phyloP scores from a whole-genome alignment of 2,113 vertebrate species.

The rat (Rattus norvegicus) region DNA sequence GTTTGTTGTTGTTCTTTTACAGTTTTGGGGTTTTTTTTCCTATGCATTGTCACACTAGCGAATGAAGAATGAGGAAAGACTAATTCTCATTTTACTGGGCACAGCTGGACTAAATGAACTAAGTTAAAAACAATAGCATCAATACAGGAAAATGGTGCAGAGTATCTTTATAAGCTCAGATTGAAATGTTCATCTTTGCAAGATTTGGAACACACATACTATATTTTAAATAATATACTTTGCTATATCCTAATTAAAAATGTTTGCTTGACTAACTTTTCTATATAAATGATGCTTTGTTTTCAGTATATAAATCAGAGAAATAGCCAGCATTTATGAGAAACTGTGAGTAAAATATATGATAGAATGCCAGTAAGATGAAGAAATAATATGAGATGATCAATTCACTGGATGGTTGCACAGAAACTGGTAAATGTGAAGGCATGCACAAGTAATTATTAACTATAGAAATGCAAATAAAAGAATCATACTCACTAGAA shows the following conservation, averaged over 20 bases:
- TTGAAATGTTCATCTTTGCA: background rate
- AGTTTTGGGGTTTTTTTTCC: too few species aligned
- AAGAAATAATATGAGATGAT: background rate
- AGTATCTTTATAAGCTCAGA: background rate
- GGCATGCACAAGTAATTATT: background rate
- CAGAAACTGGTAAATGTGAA: background rate
- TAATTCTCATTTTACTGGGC: background rate
- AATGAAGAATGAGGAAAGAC: background rate
- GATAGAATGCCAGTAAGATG: background rate
- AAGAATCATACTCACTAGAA: background rate
- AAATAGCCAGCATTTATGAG: background rate
- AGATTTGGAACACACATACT: background rate
- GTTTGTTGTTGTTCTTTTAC: background rate
- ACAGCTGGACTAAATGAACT: background rate
- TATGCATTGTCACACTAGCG: background rate
- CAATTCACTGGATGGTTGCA: background rate
- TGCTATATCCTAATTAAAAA: background rate
- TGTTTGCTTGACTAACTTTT: conserved; percentile 24
- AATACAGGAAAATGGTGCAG: background rate
- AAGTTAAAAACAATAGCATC: background rate
- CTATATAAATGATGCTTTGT: background rate
- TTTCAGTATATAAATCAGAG: background rate
- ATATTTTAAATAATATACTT: conserved; percentile 7
- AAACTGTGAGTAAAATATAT: background rate
- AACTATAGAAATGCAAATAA: background rate